Base-by-base conservation (phyloP, 1,140 invertebrate genomes). In the Cyphomyrmex costatus region DNA sequence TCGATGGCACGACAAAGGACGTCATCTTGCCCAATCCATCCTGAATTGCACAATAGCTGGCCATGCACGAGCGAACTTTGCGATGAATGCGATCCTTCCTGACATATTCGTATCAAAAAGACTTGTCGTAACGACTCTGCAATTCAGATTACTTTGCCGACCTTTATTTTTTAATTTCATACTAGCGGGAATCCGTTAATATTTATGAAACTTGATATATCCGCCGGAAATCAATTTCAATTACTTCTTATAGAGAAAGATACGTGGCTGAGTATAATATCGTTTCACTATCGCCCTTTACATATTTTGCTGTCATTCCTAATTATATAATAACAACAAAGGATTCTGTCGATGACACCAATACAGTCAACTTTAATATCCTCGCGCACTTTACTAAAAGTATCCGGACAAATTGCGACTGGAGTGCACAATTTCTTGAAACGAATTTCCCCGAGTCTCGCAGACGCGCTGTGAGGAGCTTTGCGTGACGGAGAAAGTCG, bases 1-100 rank as follows among this genome's bases (percentile, higher is more conserved):
- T 49, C 68, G 68, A 83, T 73, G 79, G 53, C 12, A 49, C 53
- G 53, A 82, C 79, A 83, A 83, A 83, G 53, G 66, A 73, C 58
- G 68, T 73, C 36, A 61, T 83, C 79, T 83, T 83, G 68, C n/a
- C 53, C 36, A 36, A 73, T 80, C 66, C 51, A 36, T 14, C 27
- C 68, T 42, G 53, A 60, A 71, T 71, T 46, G 66, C 33, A 82
- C 49, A 73, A 83, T 73, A 60, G 53, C 42, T 82, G 33, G 14
- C 53, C 10, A 58, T 73, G 36, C 51, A 71, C 51, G 36, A 73
- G 24, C 53, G 33, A 46, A 70, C n/a, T 60, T 60, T 14, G 42
- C 79, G 14, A 73, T 73, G 36, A 82, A 82, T 61, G 24, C 24
- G 53, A 73, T 73, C 24, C 24, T n/a, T 60, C n/a, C 60, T 30